Evolutionary conservation across 53 echinoderm and acorn worm species (phyloP), one percentile per base, ranked within the genome.

Genomic region (Paracentrotus lividus): DNA sequence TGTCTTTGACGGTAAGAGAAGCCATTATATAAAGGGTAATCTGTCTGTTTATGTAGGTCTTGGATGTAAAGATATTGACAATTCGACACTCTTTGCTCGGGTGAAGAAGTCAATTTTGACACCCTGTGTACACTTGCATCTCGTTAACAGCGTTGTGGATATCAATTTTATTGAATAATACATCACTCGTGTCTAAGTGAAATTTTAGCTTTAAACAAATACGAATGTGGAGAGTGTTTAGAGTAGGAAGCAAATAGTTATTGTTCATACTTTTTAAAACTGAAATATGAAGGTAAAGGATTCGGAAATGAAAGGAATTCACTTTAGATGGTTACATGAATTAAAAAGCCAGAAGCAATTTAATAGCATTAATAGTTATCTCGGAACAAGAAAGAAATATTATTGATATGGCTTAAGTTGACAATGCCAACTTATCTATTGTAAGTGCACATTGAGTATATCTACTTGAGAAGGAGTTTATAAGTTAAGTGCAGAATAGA

Each of bases 101-200:
- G 81, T 81, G 81, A 81, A 47, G 26, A 44, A 81, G 81, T 81
- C 81, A 81, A 47, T 81, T 45, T 81, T 81, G 81, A 81, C 81
- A 81, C 81, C 81, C 4, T 81, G 47, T 81, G 81, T 81, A 81
- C 47, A 81, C 81, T 81, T 45, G 47, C 47, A 81, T 81, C 47
- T 81, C 81, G 44, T 81, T 45, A 45, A 26, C 4, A 72, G 36
- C 14, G 69, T 18, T 1, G 29, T 66, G 81, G 81, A 81, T 44
- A 81, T 81, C 81, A 26, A 8, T 81, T 44, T n/a, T 47, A n/a
- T 26, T 81, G 81, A 81, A 81, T 81, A 81, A 81, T 81, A 47
- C 81, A 81, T 45, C 81, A 23, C 27, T n/a, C 26, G 12, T n/a
- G 44, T 81, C 81, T 18, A 27, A 81, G 47, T 81, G 44, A 47